A percentile compares a stretch with the other conserved stretches of the same genome.
phyloP scores from a whole-genome alignment of 2,797 vertebrate species.

The Falco novaeseelandiae region DNA sequence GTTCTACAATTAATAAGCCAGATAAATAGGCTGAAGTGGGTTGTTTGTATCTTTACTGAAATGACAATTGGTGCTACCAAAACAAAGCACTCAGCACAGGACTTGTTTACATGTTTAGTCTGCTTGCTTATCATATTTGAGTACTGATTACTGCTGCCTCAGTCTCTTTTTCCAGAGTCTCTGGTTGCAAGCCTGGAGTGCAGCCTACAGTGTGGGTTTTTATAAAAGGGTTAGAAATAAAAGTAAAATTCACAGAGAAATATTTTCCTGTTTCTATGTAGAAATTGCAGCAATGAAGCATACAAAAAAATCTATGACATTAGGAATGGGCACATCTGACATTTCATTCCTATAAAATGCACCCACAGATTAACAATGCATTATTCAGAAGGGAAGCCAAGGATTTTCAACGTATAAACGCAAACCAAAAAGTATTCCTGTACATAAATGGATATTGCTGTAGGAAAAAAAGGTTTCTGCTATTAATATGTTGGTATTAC shows the following conservation, averaged over 20 bases:
- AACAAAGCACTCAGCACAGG: constrained; percentile 25
- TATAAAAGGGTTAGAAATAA: not conserved
- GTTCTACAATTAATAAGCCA: constrained; percentile 7
- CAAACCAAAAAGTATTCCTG: not conserved
- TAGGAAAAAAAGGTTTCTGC: not conserved
- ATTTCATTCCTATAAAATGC: not conserved
- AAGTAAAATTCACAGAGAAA: not conserved
- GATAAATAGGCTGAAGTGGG: not conserved
- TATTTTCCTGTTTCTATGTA: not conserved
- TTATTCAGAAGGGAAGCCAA: not conserved
- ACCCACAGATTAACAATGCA: not conserved
- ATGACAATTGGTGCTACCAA: constrained; percentile 6
- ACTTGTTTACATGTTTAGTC: constrained; percentile 63
- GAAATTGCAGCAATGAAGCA: not conserved
- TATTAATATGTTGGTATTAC: not conserved
- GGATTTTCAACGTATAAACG: not conserved
- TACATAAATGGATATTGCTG: not conserved
- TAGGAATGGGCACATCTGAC: not conserved
- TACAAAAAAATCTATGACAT: not conserved
- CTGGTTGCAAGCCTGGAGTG: not conserved
- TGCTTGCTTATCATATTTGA: constrained; percentile 50
- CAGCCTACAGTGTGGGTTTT: not conserved
- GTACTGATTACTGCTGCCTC: constrained; percentile 38
- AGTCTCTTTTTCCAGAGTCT: constrained; percentile 26
- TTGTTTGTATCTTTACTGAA: constrained; percentile 42